Evolutionary conservation across 2,113 vertebrate genomes (phyloP).

Genomic region (Leuciscus idus): DNA sequence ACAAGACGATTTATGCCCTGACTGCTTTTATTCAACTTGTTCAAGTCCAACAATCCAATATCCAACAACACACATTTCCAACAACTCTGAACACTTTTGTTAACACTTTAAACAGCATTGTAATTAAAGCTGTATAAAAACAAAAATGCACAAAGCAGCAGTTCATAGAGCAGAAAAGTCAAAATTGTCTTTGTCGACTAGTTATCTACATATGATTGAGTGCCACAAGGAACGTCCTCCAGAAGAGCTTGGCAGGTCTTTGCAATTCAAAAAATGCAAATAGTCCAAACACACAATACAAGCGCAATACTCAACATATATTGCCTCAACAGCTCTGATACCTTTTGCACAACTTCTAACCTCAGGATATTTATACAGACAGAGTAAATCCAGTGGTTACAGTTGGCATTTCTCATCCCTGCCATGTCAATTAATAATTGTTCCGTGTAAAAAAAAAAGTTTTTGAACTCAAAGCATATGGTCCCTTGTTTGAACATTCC

Average conservation of each 20-base stretch:
- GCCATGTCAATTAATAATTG: neutral
- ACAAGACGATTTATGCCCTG: constrained; percentile 32
- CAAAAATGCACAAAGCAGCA: constrained; percentile 11
- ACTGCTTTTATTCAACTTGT: constrained; percentile 59
- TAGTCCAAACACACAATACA: constrained; percentile 13
- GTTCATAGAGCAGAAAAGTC: neutral
- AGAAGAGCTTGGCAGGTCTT: constrained; percentile 2
- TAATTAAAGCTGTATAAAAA: constrained; percentile 23
- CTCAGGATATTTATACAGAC: neutral
- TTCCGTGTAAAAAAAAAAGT: neutral
- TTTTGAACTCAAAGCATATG: neutral
- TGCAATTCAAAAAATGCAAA: neutral
- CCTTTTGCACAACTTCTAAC: neutral
- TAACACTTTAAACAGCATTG: constrained; percentile 51
- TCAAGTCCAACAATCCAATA: constrained; percentile 48
- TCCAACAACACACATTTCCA: constrained; percentile 26
- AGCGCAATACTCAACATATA: constrained; percentile 1
- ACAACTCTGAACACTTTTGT: constrained; percentile 53
- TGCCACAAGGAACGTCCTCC: neutral
- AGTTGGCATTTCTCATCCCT: neutral
- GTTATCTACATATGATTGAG: neutral
- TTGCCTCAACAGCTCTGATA: neutral
- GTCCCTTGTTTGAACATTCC: constrained; percentile 44
- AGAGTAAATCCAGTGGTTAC: neutral
- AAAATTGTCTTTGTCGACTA: neutral